Evolutionary conservation across 1,140 invertebrate species (phyloP).

Genomic region (Lasaia peninsularis): DNA sequence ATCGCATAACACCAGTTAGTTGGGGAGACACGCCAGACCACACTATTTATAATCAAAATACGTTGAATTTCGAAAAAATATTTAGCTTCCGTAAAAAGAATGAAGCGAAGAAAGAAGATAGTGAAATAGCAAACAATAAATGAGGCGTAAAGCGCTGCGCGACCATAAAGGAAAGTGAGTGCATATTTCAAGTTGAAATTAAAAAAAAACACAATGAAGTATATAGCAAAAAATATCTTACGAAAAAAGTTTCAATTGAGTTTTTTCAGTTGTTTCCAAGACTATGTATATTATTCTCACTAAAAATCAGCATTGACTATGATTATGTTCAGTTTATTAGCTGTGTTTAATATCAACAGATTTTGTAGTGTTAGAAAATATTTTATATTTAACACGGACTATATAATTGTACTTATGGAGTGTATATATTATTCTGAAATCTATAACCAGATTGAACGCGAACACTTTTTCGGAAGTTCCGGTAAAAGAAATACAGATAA

Average conservation of each 20-base stretch:
- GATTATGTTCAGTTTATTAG: too few species aligned
- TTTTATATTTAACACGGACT: too few species aligned
- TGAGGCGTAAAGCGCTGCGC: slow-evolving; percentile 26
- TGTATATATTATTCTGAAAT: too few species aligned
- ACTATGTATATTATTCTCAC: too few species aligned
- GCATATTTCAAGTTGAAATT: slow-evolving; percentile 20
- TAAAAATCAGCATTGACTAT: too few species aligned
- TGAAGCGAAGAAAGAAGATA: slow-evolving; percentile 28
- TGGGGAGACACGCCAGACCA: slow-evolving; percentile 70
- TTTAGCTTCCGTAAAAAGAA: slow-evolving; percentile 53
- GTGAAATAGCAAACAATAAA: slow-evolving; percentile 41
- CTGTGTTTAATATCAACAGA: too few species aligned
- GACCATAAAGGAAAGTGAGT: slow-evolving; percentile 21
- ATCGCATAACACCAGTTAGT: slow-evolving; percentile 49
- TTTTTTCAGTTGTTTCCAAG: too few species aligned
- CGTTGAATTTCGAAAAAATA: slow-evolving; percentile 67
- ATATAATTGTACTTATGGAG: too few species aligned
- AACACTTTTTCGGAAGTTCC: too few species aligned
- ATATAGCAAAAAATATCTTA: not conserved
- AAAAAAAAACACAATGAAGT: not conserved
- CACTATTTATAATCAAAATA: slow-evolving; percentile 73
- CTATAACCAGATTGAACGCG: too few species aligned
- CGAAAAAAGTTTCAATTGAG: not conserved
- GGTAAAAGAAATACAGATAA: too few species aligned
- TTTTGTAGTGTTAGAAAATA: too few species aligned